phyloP scores from a whole-genome alignment of 2,113 vertebrate species.

The Hippoglossus stenolepis region DNA sequence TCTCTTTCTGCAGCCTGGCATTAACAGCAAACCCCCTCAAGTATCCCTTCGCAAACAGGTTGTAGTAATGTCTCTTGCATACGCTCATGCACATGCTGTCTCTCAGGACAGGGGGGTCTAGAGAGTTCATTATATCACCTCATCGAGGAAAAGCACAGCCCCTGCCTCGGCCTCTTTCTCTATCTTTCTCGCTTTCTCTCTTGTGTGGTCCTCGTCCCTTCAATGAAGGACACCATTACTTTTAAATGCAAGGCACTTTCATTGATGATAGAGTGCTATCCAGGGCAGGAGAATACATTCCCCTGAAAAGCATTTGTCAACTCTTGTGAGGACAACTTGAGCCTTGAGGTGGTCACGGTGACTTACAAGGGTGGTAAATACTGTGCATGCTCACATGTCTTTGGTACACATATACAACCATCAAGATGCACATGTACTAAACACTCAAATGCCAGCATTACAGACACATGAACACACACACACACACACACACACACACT shows the following conservation, averaged over 20 bases:
- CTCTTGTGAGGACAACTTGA: constrained; percentile 60
- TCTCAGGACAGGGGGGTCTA: constrained; percentile 31
- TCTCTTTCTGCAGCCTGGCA: constrained; percentile 15
- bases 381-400: constrained; percentile 44
- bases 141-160: neutral
- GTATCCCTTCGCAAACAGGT: constrained; percentile 1
- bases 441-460: constrained; percentile 3
- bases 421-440: constrained; percentile 29
- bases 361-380: constrained; percentile 51
- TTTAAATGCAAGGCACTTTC: constrained; percentile 27
- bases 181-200: neutral
- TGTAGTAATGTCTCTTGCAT: constrained; percentile 14
- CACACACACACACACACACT: constrained; percentile 29
- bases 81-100: neutral
- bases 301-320: constrained; percentile 53
- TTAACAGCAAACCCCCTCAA: neutral
- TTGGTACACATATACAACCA: constrained; percentile 24
- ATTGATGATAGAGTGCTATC: constrained; percentile 43
- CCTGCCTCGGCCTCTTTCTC: neutral
- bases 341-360: constrained; percentile 32
- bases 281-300: constrained; percentile 44
- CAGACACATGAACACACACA: constrained; percentile 15
- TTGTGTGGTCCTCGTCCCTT: neutral
- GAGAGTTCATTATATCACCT: constrained; percentile 58
- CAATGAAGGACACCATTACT: constrained; percentile 9